Evolutionary conservation across 2,888 invertebrate species (phyloP).

Genomic region (Auanema sp.): DNA sequence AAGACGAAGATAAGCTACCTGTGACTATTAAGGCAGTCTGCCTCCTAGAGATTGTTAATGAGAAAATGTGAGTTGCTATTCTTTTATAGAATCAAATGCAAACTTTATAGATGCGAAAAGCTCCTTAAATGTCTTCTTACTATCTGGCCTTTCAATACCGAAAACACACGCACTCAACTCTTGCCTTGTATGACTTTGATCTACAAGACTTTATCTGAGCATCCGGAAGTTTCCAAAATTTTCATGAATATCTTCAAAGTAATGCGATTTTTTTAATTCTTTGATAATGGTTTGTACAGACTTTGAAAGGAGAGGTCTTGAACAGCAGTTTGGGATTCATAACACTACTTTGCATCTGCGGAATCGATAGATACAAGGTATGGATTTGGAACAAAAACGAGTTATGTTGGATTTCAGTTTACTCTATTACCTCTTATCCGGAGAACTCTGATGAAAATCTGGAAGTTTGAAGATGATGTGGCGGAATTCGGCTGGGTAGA

Average conservation of each 20-base stretch:
- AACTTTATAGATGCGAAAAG: neutral
- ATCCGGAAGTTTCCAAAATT: constrained; percentile 7
- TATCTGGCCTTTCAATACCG: constrained; percentile 1
- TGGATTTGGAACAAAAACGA: neutral
- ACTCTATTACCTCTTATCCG: constrained; percentile 26
- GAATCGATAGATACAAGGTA: constrained; percentile 13
- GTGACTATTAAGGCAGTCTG: constrained; percentile 11
- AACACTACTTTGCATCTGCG: constrained; percentile 4
- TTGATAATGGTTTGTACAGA: too few species aligned
- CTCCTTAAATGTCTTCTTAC: constrained; percentile 4
- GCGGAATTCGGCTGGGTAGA: constrained; percentile 32
- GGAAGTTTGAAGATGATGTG: constrained; percentile 27
- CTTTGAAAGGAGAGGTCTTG: constrained; percentile 7
- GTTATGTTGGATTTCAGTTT: constrained; percentile 16
- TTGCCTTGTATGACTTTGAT: neutral
- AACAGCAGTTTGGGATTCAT: constrained; percentile 13
- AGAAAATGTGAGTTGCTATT: constrained; percentile 7
- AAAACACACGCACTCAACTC: neutral
- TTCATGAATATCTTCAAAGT: constrained; percentile 15
- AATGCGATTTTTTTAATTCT: neutral
- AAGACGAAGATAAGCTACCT: constrained; percentile 1
- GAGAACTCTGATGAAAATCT: constrained; percentile 27
- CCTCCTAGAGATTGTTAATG: constrained; percentile 13
- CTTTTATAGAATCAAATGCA: neutral
- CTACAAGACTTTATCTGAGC: constrained; percentile 4